Evolutionary conservation across 2,797 vertebrate species (phyloP).

Genomic region (Pseudocheirus occidentalis): DNA sequence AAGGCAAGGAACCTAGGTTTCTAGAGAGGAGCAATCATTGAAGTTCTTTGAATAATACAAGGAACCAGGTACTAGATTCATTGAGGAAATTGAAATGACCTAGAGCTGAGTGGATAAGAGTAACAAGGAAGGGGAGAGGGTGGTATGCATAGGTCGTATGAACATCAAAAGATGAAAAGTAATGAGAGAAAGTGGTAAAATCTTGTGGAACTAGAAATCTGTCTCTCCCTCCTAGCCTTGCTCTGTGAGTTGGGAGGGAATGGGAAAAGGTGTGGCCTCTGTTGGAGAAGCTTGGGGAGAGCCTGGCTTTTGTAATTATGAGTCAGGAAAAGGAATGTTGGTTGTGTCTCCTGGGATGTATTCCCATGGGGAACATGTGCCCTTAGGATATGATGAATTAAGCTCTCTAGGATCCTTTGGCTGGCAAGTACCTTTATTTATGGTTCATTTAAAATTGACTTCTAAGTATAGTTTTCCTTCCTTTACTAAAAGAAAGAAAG

Average conservation of each 20-base stretch:
- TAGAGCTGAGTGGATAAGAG: neutral
- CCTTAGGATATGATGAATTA: fast-evolving
- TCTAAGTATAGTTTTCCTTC: neutral
- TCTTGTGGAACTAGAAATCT: neutral
- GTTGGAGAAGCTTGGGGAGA: neutral
- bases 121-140: neutral
- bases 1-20: neutral
- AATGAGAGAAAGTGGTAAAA: neutral
- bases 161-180: neutral
- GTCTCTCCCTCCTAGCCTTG: neutral
- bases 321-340: neutral
- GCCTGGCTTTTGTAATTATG: neutral
- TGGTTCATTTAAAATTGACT: neutral
- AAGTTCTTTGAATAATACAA: neutral
- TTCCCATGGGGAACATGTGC: neutral
- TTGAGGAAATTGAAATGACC: neutral
- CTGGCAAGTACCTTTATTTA: neutral
- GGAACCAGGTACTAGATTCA: neutral
- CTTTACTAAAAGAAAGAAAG: neutral
- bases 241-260: neutral
- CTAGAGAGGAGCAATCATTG: neutral
- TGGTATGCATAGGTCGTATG: neutral
- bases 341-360: neutral
- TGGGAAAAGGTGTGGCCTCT: neutral
- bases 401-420: neutral